Evolutionary conservation across 2,888 invertebrate genomes (phyloP), one percentile per base, ranked within the genome.

Genomic region (Sycophila texana): DNA sequence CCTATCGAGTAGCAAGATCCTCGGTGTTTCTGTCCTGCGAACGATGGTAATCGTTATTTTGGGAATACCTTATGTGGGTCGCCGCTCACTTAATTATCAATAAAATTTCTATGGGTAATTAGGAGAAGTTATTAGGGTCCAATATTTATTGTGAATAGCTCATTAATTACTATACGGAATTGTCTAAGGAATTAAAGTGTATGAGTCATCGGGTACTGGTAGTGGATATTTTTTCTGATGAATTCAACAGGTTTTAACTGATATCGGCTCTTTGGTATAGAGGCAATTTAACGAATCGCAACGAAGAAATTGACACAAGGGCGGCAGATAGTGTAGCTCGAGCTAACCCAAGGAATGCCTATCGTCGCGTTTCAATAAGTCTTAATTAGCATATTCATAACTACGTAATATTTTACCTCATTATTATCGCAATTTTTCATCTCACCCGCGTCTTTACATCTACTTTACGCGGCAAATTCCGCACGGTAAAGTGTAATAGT

Each of bases 321-420:
- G 67, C 75, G 66, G 67, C 61, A 63, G 71, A 72, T 81, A 60
- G 63, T 75, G 72, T 77, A 58, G 74, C 73, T 60, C 71, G 66
- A 74, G 60, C 67, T 66, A 49, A 67, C 63, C 73, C 78, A n/a
- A 66, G 61, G 81, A 78, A 78, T 75, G 74, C 39, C 49, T 57
- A 30, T n/a, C 30, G 58, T 74, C 58, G 51, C 5, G n/a, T 55
- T 71, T 74, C 57, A 47, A 61, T 61, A 16, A 71, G 65, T n/a
- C 39, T 53, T 74, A 74, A 79, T 79, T 79, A 74, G 74, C 70
- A 71, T 58, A 70, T 79, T 71, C 58, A 70, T 74, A 79, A 70
- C 57, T 58, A 60, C 39, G 22, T 58, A 39, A 58, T 65, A 66
- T 65, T 77, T 71, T 72, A 65, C 57, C 57, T 57, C 61, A 72